These are phyloP conservation scores for Phalacrocorax carbo DNA, from an alignment of 2,113 vertebrate species.

Conservation along the genomic window DNA sequence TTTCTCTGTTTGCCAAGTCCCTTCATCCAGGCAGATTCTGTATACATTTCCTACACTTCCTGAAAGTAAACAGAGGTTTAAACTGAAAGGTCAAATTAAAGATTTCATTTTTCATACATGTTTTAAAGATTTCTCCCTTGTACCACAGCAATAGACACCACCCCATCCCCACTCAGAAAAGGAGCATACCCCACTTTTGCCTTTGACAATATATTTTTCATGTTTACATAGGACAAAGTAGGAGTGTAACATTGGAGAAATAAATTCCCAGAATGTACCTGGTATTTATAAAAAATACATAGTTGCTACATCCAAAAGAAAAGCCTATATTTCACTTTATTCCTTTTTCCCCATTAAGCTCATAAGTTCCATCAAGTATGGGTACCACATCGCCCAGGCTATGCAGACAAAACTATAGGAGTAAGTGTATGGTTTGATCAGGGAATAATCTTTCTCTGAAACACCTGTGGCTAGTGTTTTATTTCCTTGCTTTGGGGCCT, in stretches of 20 bases:
- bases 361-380: not conserved
- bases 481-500: not conserved
- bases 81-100: conserved; percentile 62
- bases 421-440: not conserved
- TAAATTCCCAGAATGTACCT: not conserved
- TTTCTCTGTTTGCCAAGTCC: conserved; percentile 81
- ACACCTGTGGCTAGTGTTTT: not conserved
- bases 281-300: not conserved
- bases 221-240: conserved; percentile 13
- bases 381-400: not conserved
- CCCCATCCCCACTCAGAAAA: not conserved
- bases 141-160: not conserved
- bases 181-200: rapidly evolving
- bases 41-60: conserved; percentile 80
- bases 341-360: not conserved
- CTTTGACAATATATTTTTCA: not conserved
- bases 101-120: not conserved
- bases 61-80: conserved; percentile 77
- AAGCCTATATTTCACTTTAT: not conserved
- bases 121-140: not conserved
- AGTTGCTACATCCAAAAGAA: not conserved
- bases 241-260: not conserved
- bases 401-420: not conserved
- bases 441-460: not conserved
- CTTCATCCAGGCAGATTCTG: conserved; percentile 83